Evolutionary conservation across 53 echinoderm and acorn worm species (phyloP).

Genomic region (Glandiceps talaboti): DNA sequence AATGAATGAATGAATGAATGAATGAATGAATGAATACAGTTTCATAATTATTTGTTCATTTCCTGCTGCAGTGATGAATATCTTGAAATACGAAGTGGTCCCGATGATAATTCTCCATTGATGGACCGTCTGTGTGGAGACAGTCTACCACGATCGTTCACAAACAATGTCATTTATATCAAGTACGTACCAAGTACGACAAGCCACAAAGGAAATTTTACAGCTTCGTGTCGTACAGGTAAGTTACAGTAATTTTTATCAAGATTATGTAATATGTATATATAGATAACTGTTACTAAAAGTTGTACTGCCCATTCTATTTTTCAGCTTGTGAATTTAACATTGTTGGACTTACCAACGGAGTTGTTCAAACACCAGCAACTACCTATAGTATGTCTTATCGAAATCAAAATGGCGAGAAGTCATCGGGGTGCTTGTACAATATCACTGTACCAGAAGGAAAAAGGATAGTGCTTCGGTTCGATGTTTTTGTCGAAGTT

Average conservation of each 20-base stretch:
- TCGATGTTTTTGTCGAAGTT: neutral
- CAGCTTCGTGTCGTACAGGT: neutral
- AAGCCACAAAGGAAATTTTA: neutral
- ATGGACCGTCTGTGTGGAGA: neutral
- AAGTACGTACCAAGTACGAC: neutral
- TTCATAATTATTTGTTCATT: neutral
- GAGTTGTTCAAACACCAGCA: neutral
- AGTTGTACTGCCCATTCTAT: neutral
- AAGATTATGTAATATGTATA: neutral
- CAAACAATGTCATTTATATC: neutral
- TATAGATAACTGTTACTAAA: neutral
- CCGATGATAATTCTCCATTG: neutral
- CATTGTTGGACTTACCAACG: neutral
- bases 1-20: too few species aligned
- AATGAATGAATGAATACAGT: too few species aligned
- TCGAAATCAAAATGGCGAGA: neutral
- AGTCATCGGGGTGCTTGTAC: neutral
- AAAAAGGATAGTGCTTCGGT: neutral
- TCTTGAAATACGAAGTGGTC: neutral
- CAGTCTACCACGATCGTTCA: neutral
- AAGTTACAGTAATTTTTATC: too few species aligned
- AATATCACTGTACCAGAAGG: neutral
- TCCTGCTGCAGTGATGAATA: neutral
- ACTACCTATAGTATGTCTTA: neutral
- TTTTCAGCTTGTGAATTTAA: neutral